Evolutionary conservation across 2,888 invertebrate species (phyloP), one percentile per base, ranked within the genome.

Genomic region (Piscicola geometra): DNA sequence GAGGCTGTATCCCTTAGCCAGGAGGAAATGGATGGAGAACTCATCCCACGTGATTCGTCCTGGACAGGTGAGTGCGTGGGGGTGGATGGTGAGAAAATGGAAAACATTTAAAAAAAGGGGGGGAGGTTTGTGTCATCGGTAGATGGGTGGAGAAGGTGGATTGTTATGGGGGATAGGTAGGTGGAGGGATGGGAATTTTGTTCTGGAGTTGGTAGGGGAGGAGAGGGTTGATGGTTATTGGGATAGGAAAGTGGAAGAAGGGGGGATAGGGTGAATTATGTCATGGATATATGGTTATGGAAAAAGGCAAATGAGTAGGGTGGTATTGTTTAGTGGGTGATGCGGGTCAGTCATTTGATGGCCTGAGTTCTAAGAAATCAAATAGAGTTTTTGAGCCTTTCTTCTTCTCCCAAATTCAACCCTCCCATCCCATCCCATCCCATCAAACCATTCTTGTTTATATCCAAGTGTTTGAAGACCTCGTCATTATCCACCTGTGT

Each of bases 41-140:
- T 93, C 92, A 77, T 90, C 90, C 92, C 92, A 93, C 0, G 90
- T 90, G 56, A 93, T 88, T 70, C 89, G 88, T 18, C 89, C 89
- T 89, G 80, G 2, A 79, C 9, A 12, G 9, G 21, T 25, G 21
- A 32, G 32, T 15, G 30, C n/a, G n/a, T 25, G 9, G n/a, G 30
- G 9, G 9, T n/a, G n/a, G 12, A 15, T 12, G n/a, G 9, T 9
- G 64, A 15, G 64, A n/a, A n/a, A n/a, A n/a, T n/a, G n/a, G n/a
- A n/a, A n/a, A n/a, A n/a, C n/a, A n/a, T n/a, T n/a, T n/a, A 32
- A 5, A 66, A 21, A 32, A 33, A 2, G 28, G 21, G 33, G 21
- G 0, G 18, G 32, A 18, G 25, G 64, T 3, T 15, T 64, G 64
- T 5, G 18, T 18, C 66, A 5, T n/a, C n/a, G n/a, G n/a, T n/a